Base-by-base conservation (phyloP, 2,888 invertebrate species). In the Enchytraeus crypticus region DNA sequence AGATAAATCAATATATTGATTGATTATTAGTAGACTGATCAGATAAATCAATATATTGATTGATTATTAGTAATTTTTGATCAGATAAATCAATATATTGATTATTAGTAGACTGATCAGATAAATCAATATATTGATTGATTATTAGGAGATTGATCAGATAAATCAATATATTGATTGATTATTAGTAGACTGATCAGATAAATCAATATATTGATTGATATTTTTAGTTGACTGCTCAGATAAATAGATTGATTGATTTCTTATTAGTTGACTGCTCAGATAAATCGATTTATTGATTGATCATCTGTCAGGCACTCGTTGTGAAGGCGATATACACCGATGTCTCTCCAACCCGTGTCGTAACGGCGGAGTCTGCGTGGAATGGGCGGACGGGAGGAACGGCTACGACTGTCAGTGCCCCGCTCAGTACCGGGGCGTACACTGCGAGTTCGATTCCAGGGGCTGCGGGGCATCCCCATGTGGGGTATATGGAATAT, bases 321-420 rank as follows among this genome's bases (percentile, higher is more conserved):
- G 69, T 11, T 74, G 74, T 63, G 64, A 73, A 59, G 72, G 70
- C 0, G 71, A 71, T 54, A 45, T 71, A 5, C 68, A 72, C 55
- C 70, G 70, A 49, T 73, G 73, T 60, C 87, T 30, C 18, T 55
- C 53, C 0, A 87, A 87, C 75, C 87, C 87, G 1, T 91, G 91
- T 77, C 84, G 85, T 72, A 88, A 91, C 80, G 87, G 87, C 23
- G 90, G 89, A 3, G 84, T 86, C 5, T 92, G 92, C 80, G 89
- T 90, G 79, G 91, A 91, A 79, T 89, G 89, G 60, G 87, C 88
- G 74, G 85, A 84, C 68, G 84, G 85, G 0, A 87, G 89, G 1
- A 84, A 53, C 26, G 69, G 69, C 8, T 69, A 59, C 47, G 14
- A 89, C 64, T 91, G 90, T 74, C 85, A 46, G 5, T 76, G 76